Base-by-base conservation (phyloP, 1,140 invertebrate species). In the Spodoptera litura region DNA sequence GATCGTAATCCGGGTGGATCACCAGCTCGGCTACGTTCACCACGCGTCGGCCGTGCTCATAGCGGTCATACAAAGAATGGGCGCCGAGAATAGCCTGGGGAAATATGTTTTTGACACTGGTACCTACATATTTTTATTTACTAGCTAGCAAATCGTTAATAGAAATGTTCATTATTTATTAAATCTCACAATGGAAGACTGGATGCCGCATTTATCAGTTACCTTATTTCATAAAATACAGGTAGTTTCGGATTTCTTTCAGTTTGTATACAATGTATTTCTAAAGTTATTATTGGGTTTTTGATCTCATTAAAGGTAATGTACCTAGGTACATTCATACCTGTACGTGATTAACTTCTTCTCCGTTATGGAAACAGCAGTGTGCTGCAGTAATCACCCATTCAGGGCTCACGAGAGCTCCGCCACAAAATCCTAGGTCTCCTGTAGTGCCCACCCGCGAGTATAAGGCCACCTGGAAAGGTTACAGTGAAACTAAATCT, bases 1-100 rank as follows among this genome's bases (percentile, higher is more conserved):
- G 90, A 25, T 95, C 94, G 86, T 96, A 98, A 2, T 95, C 94
- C 0, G 97, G 97, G 91, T 97, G 97, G 0, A 95, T 82, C 1
- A 96, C 92, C n/a, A 97, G 95, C 0, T 95, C 93, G 0, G 92
- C 91, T 0, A 97, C 96, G 61, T 95, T 95, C 2, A 96, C 91
- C 12, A 96, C 95, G 4, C 93, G 89, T 0, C 93, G 86, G 0
- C 93, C 93, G 61, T 92, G 91, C 81, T 94, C 93, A 56, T 91
- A 94, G 0, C 92, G 87, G 70, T 93, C 91, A 83, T 94, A 94
- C 13, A 94, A 75, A 0, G 90, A 92, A 72, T 91, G 88, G 0
- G 91, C 93, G 20, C 93, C 91, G 0, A 93, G 80, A 6, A 94
- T 88, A 2, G 88, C 91, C 92, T 94, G 74, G 2, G 78, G 71